Base-by-base conservation (phyloP, 2,888 invertebrate species). In the Galerucella calmariensis region DNA sequence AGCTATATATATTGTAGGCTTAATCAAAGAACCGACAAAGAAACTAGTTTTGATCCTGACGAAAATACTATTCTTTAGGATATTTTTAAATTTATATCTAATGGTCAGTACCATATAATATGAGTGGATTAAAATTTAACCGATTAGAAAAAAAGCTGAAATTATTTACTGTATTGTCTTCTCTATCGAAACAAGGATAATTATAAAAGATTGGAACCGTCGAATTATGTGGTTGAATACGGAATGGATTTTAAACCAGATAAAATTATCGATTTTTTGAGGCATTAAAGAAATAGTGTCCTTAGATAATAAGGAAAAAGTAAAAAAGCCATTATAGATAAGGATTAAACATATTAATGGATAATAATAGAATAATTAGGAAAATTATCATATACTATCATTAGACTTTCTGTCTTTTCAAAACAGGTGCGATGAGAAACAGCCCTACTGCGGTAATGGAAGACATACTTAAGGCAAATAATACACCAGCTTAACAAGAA, bases 11-110 rank as follows among this genome's bases (percentile, higher is more conserved):
- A 83, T 84, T 84, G 81, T 82, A 83, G 81, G 81, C 78, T 79
- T 79, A 80, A 84, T 84, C 84, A 84, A 84, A 84, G 84, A 79
- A 81, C 83, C 83, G 83, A 81, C 83, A 78, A 76, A 79, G 82
- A 82, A 84, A 83, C 83, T 83, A 84, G 83, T 83, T 84, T 84
- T 75, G 80, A 76, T 75, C 70, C 70, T 65, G 69, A 65, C 75
- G 67, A 68, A 75, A 72, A 66, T 16, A 12, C 72, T 59, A 62
- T 62, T 67, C 66, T 71, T 73, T 53, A 20, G 67, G 68, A 66
- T 73, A 65, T 27, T 72, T 35, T 74, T 73, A 65, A 48, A 59
- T 69, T 73, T 73, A 72, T 75, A 69, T 75, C 62, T 46, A 65
- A 71, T 58, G 63, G 65, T 68, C 66, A 59, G 41, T 61, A 58